A percentile compares a stretch with the other conserved stretches of the same genome.
These are phyloP conservation scores for Drosophila mulleri DNA, from an alignment of 2,888 invertebrate species.

Conservation along the genomic window DNA sequence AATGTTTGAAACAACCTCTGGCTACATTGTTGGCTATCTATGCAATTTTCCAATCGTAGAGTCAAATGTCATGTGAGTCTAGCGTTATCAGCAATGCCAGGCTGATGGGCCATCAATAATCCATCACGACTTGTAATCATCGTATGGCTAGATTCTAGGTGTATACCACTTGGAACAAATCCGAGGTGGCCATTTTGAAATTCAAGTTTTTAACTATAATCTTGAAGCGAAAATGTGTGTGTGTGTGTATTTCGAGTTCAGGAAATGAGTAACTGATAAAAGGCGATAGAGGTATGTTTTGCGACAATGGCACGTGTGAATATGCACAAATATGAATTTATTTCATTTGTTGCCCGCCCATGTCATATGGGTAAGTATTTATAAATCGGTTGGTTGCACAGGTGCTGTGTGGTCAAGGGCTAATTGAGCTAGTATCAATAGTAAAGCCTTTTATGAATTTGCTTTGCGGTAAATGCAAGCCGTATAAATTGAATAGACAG, in stretches of 20 bases:
- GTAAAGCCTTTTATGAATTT: constrained; percentile 52
- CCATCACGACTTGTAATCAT: constrained; percentile 36
- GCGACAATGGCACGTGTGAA: constrained; percentile 40
- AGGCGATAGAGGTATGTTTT: constrained; percentile 12
- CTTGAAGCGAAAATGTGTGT: neutral
- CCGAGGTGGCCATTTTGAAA: constrained; percentile 29
- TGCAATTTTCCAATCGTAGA: constrained; percentile 37
- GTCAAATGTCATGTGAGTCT: constrained; percentile 58
- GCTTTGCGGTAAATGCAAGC: constrained; percentile 22
- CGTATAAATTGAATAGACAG: constrained; percentile 7
- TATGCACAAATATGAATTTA: constrained; percentile 11
- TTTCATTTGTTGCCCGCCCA: constrained; percentile 6
- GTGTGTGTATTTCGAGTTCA: constrained; percentile 17
- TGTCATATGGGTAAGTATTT: neutral
- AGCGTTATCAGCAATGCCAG: constrained; percentile 47
- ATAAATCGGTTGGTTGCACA: constrained; percentile 27
- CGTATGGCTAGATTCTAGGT: constrained; percentile 19
- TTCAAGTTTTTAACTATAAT: constrained; percentile 30
- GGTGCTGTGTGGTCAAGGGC: constrained; percentile 52
- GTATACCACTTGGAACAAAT: constrained; percentile 17
- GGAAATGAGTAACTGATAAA: constrained; percentile 66
- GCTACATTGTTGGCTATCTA: constrained; percentile 39
- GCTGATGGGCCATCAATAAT: constrained; percentile 31
- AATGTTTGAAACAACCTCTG: neutral
- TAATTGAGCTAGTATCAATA: constrained; percentile 6